These are phyloP conservation scores for Cladorhizidae sp. DNA, from an alignment of 37 sponge, comb jelly and placozoan genomes.

Conservation along the genomic window DNA sequence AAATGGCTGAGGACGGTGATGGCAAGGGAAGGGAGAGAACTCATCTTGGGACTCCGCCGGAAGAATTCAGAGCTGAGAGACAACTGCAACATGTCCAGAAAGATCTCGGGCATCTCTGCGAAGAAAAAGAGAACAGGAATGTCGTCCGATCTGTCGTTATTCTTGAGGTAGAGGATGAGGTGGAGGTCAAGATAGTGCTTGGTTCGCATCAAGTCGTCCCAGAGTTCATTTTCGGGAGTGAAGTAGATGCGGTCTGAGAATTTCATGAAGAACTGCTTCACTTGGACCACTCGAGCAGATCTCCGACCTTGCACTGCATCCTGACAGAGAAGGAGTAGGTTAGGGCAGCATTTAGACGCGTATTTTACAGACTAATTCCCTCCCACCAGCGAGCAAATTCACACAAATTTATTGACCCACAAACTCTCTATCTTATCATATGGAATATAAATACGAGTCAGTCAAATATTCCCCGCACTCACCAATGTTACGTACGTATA, in stretches of 20 bases:
- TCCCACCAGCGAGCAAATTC: not conserved
- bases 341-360: not conserved
- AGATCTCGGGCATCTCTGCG: conserved; percentile 17
- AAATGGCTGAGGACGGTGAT: conserved; percentile 9
- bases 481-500: no score
- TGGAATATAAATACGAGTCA: no score
- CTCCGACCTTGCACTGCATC: conserved; percentile 2
- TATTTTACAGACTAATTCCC: not conserved
- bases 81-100: conserved; percentile 20
- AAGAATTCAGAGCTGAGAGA: not conserved
- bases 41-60: not conserved
- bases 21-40: conserved; percentile 4
- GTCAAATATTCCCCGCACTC: no score
- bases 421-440: no score
- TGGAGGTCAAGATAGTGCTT: conserved; percentile 41
- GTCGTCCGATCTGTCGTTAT: not conserved
- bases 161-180: conserved; percentile 1
- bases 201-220: conserved; percentile 2
- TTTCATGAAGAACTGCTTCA: conserved; percentile 9
- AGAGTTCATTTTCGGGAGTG: not conserved
- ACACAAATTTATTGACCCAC: no score
- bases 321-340: no score
- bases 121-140: conserved; percentile 1
- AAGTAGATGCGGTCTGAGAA: conserved; percentile 1
- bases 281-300: not conserved